phyloP scores from a whole-genome alignment of 2,113 vertebrate species.

The Anoura caudifer region DNA sequence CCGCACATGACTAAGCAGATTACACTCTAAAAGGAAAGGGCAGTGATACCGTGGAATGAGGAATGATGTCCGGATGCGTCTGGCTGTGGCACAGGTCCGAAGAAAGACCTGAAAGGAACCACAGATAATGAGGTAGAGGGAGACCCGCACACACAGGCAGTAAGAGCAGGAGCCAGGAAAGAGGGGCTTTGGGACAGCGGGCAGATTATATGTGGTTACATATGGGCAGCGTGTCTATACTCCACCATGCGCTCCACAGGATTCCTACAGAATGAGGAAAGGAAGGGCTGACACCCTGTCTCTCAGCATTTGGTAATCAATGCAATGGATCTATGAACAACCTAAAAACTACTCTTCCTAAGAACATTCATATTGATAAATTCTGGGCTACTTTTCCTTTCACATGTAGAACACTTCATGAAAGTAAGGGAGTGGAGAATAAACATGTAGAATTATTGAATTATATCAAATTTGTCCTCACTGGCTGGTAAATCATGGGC shows the following conservation, averaged over 20 bases:
- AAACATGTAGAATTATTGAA: not conserved
- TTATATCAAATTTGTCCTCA: not conserved
- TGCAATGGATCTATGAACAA: not conserved
- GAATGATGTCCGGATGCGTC: not conserved
- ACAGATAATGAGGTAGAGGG: not conserved
- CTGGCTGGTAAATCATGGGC: not conserved
- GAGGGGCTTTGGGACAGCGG: not conserved
- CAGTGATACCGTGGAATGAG: not conserved
- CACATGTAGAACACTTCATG: not conserved
- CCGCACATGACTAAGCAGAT: not conserved
- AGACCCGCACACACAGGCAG: too few relatives aligned
- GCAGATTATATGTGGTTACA: not conserved
- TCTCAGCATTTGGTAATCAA: not conserved
- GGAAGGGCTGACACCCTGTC: not conserved
- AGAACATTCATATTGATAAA: not conserved
- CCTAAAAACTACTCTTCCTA: not conserved
- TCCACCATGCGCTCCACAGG: rapidly evolving
- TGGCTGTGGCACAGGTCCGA: not conserved
- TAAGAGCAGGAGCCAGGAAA: not conserved
- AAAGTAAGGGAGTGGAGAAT: not conserved
- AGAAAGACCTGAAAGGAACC: not conserved
- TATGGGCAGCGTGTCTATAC: not conserved
- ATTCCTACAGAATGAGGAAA: not conserved
- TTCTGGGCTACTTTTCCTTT: not conserved
- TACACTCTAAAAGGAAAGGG: not conserved